A percentile compares a stretch with the other conserved stretches of the same genome.
Evolutionary conservation across 2,113 vertebrate species (phyloP).

Genomic region (Podarcis raffonei): DNA sequence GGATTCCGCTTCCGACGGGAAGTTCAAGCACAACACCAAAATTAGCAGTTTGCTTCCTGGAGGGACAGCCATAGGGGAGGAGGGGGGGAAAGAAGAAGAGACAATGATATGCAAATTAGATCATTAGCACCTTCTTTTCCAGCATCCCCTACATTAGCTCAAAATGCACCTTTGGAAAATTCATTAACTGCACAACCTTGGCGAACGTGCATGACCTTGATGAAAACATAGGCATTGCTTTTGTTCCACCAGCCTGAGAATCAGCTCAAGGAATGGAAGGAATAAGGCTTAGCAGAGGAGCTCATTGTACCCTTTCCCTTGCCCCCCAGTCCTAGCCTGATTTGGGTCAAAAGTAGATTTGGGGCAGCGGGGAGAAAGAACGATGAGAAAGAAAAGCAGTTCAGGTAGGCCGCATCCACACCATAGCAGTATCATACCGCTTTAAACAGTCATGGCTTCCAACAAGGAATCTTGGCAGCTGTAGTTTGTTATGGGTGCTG

Average conservation of each 20-base stretch:
- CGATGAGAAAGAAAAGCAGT: neutral
- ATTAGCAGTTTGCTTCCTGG: conserved; percentile 91
- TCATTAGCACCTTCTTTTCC: neutral
- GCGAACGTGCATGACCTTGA: neutral
- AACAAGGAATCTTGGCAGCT: too few species aligned
- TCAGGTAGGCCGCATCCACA: too few species aligned
- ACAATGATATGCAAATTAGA: conserved; percentile 43
- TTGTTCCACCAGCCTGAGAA: neutral
- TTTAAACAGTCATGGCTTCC: too few species aligned
- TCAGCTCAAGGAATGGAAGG: neutral
- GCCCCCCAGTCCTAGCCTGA: neutral
- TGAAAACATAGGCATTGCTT: neutral
- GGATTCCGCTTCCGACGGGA: conserved; percentile 79
- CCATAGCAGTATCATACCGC: too few species aligned
- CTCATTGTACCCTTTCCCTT: neutral
- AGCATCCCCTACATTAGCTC: neutral
- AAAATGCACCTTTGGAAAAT: neutral
- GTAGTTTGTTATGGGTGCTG: too few species aligned
- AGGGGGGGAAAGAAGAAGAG: neutral
- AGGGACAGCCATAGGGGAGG: conserved; percentile 52
- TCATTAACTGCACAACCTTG: neutral
- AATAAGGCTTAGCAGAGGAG: neutral
- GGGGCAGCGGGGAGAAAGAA: neutral
- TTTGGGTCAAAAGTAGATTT: neutral
- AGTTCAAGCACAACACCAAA: conserved; percentile 91